Evolutionary conservation across 2,888 invertebrate species (phyloP).

Genomic region (Amphimallon solstitiale): DNA sequence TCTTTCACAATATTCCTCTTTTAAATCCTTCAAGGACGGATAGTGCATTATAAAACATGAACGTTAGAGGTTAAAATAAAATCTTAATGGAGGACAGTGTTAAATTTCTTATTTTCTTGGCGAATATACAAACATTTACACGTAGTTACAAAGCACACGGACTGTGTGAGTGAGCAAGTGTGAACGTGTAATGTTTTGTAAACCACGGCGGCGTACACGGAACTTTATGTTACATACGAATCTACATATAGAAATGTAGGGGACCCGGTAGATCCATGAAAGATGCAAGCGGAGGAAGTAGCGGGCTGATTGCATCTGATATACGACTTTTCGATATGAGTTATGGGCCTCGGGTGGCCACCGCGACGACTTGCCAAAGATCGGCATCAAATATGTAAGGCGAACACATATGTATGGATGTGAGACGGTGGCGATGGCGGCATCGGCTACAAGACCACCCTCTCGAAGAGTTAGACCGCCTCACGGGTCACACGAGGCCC

Average conservation of each 20-base stretch:
- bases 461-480: slow-evolving; percentile 10
- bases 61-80: slow-evolving; percentile 25
- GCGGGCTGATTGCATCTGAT: slow-evolving; percentile 59
- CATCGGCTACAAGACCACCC: slow-evolving; percentile 2
- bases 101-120: slow-evolving; percentile 19
- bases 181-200: slow-evolving; percentile 17
- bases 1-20: background rate
- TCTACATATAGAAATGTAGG: background rate
- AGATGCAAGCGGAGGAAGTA: slow-evolving; percentile 53
- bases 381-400: slow-evolving; percentile 61
- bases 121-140: background rate
- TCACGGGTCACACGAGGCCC: slow-evolving; percentile 15
- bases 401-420: slow-evolving; percentile 39
- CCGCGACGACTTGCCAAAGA: slow-evolving; percentile 62
- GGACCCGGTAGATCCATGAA: slow-evolving; percentile 43
- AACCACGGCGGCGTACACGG: background rate
- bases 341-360: slow-evolving; percentile 62
- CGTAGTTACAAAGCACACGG: background rate
- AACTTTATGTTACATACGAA: background rate
- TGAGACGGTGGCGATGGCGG: slow-evolving; percentile 8
- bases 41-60: slow-evolving; percentile 25
- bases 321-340: slow-evolving; percentile 62
- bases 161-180: background rate
- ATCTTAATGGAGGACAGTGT: slow-evolving; percentile 23
- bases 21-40: background rate